phyloP scores from a whole-genome alignment of 2,888 invertebrate species.

The Lithophane socia region DNA sequence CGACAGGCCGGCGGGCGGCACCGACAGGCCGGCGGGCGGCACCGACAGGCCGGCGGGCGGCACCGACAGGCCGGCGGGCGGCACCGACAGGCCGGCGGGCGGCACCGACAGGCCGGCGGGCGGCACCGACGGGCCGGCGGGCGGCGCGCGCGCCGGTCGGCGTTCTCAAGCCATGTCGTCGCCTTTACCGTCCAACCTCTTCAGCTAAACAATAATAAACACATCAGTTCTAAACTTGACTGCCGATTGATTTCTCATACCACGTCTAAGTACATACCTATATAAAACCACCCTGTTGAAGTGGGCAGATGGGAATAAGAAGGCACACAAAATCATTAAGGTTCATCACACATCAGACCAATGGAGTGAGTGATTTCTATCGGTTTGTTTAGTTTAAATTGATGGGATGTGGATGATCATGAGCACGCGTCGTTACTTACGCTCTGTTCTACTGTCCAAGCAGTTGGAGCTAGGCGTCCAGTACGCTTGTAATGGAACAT shows the following conservation, averaged over 20 bases:
- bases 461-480: slow-evolving; percentile 86
- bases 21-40: slow-evolving; percentile 11
- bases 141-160: slow-evolving; percentile 41
- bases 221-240: slow-evolving; percentile 8
- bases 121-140: slow-evolving; percentile 43
- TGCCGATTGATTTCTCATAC: neutral
- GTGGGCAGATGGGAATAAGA: slow-evolving; percentile 54
- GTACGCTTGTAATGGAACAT: slow-evolving; percentile 82
- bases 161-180: slow-evolving; percentile 86
- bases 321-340: slow-evolving; percentile 52
- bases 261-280: slow-evolving; percentile 46
- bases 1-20: slow-evolving; percentile 44
- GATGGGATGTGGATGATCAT: slow-evolving; percentile 41
- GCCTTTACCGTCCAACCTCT: slow-evolving; percentile 85
- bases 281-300: slow-evolving; percentile 56
- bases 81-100: slow-evolving; percentile 40
- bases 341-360: slow-evolving; percentile 37
- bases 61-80: slow-evolving; percentile 7
- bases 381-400: slow-evolving; percentile 29
- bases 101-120: slow-evolving; percentile 27
- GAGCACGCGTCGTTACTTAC: slow-evolving; percentile 75
- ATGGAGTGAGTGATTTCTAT: slow-evolving; percentile 30
- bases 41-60: slow-evolving; percentile 46
- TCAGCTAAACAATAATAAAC: slow-evolving; percentile 78
- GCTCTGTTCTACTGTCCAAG: slow-evolving; percentile 88